Evolutionary conservation across 2,888 invertebrate species (phyloP).

Genomic region (Linyphia triangularis): DNA sequence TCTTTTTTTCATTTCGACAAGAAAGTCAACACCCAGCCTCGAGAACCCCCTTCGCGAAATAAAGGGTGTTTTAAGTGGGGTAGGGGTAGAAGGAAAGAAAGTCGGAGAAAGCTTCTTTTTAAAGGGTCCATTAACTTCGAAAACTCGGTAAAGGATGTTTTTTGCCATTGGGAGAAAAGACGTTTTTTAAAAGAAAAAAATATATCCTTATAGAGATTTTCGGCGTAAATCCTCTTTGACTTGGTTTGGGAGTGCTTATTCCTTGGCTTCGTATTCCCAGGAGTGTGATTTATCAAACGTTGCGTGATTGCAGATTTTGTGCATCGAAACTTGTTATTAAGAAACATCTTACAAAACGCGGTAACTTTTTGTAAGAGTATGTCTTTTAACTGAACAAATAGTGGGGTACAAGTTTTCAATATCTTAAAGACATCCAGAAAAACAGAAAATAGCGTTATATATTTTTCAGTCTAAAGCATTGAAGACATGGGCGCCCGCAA

Average conservation of each 20-base stretch:
- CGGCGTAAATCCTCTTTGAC: not conserved
- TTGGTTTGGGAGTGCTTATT: not conserved
- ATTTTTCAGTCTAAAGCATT: too few species aligned
- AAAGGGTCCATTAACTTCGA: conserved; percentile 46
- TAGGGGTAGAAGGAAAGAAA: not conserved
- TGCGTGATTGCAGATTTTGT: not conserved
- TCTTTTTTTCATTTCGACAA: not conserved
- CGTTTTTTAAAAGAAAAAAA: not conserved
- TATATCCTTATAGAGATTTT: not conserved
- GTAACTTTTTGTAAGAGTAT: too few species aligned
- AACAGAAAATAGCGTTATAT: too few species aligned
- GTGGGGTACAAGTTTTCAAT: too few species aligned
- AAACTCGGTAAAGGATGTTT: conserved; percentile 1
- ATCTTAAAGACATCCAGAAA: too few species aligned
- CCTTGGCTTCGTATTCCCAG: not conserved
- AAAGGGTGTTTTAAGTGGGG: not conserved
- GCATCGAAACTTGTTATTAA: too few species aligned
- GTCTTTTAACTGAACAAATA: too few species aligned
- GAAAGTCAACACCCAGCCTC: not conserved
- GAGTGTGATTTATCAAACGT: not conserved
- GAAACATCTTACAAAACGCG: too few species aligned
- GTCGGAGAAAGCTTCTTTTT: conserved; percentile 15
- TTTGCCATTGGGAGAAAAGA: not conserved
- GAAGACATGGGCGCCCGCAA: too few species aligned
- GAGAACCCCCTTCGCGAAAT: conserved; percentile 3